A percentile compares a stretch with the other conserved stretches of the same genome.
These are phyloP conservation scores for Poeciliopsis presidionis DNA, from an alignment of 2,797 vertebrate genomes.

Conservation along the genomic window DNA sequence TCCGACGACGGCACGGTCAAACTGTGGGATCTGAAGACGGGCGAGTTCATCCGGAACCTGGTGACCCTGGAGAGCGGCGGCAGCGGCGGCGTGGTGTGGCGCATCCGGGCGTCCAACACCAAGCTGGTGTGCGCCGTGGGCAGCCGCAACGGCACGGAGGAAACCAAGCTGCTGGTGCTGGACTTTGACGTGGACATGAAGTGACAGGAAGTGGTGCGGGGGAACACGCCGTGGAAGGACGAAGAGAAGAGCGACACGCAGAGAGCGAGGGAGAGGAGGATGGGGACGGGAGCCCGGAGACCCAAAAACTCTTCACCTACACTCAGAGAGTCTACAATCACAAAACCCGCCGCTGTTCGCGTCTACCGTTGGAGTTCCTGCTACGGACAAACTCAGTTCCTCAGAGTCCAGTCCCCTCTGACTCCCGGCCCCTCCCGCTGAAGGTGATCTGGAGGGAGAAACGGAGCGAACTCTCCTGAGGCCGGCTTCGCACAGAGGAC, in stretches of 20 bases:
- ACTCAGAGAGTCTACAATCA: conserved; percentile 62
- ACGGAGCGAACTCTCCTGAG: conserved; percentile 79
- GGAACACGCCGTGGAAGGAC: conserved; percentile 26
- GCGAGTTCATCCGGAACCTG: conserved; percentile 99
- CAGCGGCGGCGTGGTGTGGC: conserved; percentile 98
- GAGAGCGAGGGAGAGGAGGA: conserved; percentile 37
- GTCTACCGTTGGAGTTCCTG: conserved; percentile 41
- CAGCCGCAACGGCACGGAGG: conserved; percentile 98
- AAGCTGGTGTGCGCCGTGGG: conserved; percentile 99
- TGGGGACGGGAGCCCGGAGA: conserved; percentile 46
- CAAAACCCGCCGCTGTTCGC: conserved; percentile 65
- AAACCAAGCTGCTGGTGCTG: conserved; percentile 99
- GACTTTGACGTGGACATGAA: conserved; percentile 99
- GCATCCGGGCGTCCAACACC: conserved; percentile 98
- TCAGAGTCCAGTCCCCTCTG: conserved; percentile 43
- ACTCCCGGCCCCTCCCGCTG: conserved; percentile 16
- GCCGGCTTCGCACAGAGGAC: conserved; percentile 87
- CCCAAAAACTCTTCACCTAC: conserved; percentile 64
- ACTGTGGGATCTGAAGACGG: conserved; percentile 99
- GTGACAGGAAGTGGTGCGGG: conserved; percentile 80
- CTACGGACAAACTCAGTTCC: conserved; percentile 71
- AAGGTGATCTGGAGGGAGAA: conserved; percentile 59
- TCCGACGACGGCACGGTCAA: conserved; percentile 99
- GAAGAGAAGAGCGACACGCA: conserved; percentile 45
- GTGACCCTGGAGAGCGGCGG: conserved; percentile 99